Base-by-base conservation (phyloP, 2,797 vertebrate genomes). In the Pelodytes ibericus region DNA sequence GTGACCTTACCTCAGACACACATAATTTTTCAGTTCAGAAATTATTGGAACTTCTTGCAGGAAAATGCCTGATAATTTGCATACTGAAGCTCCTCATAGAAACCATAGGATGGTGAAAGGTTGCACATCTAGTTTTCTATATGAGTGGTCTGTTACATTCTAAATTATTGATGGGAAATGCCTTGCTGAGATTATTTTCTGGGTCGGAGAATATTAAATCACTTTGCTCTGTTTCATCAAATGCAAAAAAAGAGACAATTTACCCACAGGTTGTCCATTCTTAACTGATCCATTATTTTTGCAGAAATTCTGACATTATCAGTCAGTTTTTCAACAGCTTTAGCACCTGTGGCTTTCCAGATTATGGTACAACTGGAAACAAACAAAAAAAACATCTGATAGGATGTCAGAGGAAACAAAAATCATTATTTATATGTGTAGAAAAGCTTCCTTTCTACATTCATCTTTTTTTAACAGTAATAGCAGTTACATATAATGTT, bases 1-100 rank as follows among this genome's bases (percentile, higher is more conserved):
- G 56, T 72, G 68, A 77, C 69, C 75, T 77, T 65, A 58, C 51
- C 75, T 29, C 25, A 77, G 61, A 66, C 68, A 27, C 25, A 71
- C 61, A 77, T 66, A 29, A 77, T 71, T 49, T 59, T 71, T 49
- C 53, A 65, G 68, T 58, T 71, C 72, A 74, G 31, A 56, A 57
- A 66, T 74, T 56, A 71, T 65, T 71, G 16, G 49, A 59, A 71
- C 39, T 59, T 33, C 31, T 64, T 39, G 68, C 71, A 65, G 18
- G 31, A 58, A 53, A 67, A 64, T 39, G 29, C 24, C 36, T 31
- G 27, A 30, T 39, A 15, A 71, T 71, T 58, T 58, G 51, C 51
- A 77, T 77, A 33, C 20, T 20, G 31, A 56, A 18, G 13, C 36
- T 71, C 16, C 57, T 25, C 47, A 63, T 76, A 53, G 41, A 58